phyloP scores from a whole-genome alignment of 2,797 vertebrate genomes.

The Crax fasciolata region DNA sequence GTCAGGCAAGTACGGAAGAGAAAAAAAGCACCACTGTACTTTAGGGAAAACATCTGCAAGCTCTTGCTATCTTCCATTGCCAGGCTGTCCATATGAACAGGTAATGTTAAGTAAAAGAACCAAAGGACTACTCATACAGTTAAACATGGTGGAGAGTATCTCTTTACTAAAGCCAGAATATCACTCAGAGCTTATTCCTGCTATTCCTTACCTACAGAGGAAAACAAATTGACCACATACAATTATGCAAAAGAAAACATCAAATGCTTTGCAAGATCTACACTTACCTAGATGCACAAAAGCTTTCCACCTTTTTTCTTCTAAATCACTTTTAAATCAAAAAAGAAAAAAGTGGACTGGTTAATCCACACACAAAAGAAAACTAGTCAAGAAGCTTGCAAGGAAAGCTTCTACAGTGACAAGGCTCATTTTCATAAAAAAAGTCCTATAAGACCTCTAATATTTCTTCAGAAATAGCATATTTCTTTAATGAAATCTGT shows the following conservation, averaged over 20 bases:
- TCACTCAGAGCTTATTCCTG: neutral
- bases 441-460: neutral
- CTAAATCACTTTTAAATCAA: neutral
- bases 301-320: neutral
- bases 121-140: neutral
- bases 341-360: neutral
- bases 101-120: neutral
- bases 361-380: neutral
- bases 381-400: neutral
- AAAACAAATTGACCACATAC: neutral
- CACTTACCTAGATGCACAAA: neutral
- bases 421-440: neutral
- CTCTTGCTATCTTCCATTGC: neutral
- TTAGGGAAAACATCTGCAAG: neutral
- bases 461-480: neutral
- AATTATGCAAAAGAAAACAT: neutral
- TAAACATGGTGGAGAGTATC: neutral
- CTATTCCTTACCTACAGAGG: neutral
- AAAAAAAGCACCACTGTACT: accelerated
- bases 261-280: neutral
- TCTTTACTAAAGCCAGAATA: neutral
- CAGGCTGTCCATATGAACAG: neutral
- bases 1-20: neutral
- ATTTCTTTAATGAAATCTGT: neutral
- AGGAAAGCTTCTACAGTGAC: neutral